Evolutionary conservation across 2,797 vertebrate species (phyloP), one percentile per base, ranked within the genome.

Genomic region (Takifugu ocellatus): DNA sequence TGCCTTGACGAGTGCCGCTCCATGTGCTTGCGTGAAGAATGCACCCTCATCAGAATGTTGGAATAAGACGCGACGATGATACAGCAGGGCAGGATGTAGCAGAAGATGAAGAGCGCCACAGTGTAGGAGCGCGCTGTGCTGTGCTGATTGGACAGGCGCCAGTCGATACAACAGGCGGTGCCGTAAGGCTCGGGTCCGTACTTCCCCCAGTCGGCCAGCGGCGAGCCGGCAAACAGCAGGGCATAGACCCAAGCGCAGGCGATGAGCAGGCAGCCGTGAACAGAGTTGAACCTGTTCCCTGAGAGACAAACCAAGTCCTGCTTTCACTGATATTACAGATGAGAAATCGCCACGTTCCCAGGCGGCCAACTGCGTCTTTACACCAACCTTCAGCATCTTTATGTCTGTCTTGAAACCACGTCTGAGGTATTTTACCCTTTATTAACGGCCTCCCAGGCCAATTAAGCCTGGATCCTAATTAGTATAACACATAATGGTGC

Each of bases 81-180:
- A n/a, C 84, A 83, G 24, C 90, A 93, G 0, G 92, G 93, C 11
- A 94, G 66, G 74, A 91, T 74, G 83, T 90, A 94, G 79, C 93
- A 93, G 80, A 87, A 88, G 59, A 91, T 15, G 62, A 94, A 93
- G 25, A 93, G 87, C 0, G 54, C 89, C 63, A 85, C 44, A 0
- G 82, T 90, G 71, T 89, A 94, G 47, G 90, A 92, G 58, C 84
- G 89, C 3, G 88, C 88, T 0, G 71, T 49, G 0, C 60, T 26
- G 2, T 84, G 80, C 45, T 71, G 48, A 48, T 88, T 94, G 70
- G 91, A 92, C 36, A 70, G 75, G 46, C 1, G 73, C 91, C 92
- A 93, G 83, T 93, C 90, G 36, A 93, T 92, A 73, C 92, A 94
- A 70, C 92, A 93, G 68, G 92, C 92, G 1, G 92, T 94, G 27